These are phyloP conservation scores for Brachyalestes nurse DNA, from an alignment of 2,797 vertebrate species.

Conservation along the genomic window DNA sequence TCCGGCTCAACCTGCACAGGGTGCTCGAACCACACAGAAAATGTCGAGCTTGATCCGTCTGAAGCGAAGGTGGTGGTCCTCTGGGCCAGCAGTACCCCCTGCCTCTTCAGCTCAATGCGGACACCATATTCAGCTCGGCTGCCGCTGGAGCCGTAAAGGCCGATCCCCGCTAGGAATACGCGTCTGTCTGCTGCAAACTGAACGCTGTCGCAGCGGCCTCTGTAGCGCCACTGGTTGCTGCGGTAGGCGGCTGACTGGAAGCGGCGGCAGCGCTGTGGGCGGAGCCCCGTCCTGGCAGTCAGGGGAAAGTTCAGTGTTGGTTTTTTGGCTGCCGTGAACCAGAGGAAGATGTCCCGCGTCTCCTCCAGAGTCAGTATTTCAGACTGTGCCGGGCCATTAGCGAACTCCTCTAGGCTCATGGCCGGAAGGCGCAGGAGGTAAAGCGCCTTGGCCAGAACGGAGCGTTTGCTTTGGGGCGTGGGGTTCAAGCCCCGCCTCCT, in stretches of 20 bases:
- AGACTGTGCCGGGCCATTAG: constrained; percentile 91
- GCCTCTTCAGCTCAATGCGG: constrained; percentile 92
- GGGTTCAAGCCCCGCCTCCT: constrained; percentile 82
- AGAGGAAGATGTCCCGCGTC: constrained; percentile 94
- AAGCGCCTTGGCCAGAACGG: constrained; percentile 87
- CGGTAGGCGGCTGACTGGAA: constrained; percentile 95
- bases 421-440: constrained; percentile 91
- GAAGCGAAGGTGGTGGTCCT: constrained; percentile 90
- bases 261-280: constrained; percentile 89
- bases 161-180: constrained; percentile 92
- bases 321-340: constrained; percentile 95
- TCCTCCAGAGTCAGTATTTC: constrained; percentile 95
- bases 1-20: constrained; percentile 96
- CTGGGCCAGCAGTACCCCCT: constrained; percentile 89
- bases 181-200: constrained; percentile 95
- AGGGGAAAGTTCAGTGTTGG: constrained; percentile 88
- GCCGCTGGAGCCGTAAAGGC: constrained; percentile 93
- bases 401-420: constrained; percentile 96
- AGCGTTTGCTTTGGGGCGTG: constrained; percentile 83
- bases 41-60: constrained; percentile 93
- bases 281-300: constrained; percentile 82
- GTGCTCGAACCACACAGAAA: constrained; percentile 94
- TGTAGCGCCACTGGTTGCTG: constrained; percentile 98
- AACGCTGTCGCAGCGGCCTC: constrained; percentile 96
- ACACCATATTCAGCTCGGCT: constrained; percentile 91